Evolutionary conservation across 2,797 vertebrate species (phyloP).

Genomic region (Tokudaia tokunoshimensis): DNA sequence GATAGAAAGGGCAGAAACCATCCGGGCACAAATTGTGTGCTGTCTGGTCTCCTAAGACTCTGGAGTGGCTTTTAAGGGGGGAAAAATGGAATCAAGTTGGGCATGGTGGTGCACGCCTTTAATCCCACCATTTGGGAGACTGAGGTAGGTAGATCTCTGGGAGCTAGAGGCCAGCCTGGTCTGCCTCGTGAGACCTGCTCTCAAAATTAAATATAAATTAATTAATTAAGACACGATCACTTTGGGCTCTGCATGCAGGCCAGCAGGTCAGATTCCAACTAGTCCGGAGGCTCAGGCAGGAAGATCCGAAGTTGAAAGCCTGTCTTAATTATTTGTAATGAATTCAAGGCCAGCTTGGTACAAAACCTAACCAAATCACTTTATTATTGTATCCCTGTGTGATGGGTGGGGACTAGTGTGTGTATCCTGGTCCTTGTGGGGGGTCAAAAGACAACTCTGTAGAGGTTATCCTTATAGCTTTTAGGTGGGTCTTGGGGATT

Average conservation of each 20-base stretch:
- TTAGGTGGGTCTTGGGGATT: neutral
- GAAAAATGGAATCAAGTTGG: neutral
- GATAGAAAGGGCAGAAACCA: neutral
- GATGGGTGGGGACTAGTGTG: fast-evolving
- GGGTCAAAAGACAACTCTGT: neutral
- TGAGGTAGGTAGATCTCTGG: neutral
- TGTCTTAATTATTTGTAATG: neutral
- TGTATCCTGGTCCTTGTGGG: neutral
- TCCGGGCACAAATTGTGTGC: neutral
- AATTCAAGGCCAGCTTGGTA: neutral
- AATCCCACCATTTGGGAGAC: neutral
- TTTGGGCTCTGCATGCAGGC: neutral
- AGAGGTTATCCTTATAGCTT: neutral
- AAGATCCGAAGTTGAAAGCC: neutral
- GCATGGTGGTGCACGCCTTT: no score
- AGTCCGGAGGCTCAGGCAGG: neutral
- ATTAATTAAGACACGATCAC: neutral
- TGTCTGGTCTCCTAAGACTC: neutral
- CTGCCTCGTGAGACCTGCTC: neutral
- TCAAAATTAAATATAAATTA: neutral
- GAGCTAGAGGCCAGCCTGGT: neutral
- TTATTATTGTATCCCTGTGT: neutral
- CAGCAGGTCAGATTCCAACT: neutral
- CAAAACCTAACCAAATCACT: neutral
- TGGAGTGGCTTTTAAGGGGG: neutral